These are phyloP conservation scores for Apotomis capreana DNA, from an alignment of 2,888 invertebrate genomes.

Conservation along the genomic window DNA sequence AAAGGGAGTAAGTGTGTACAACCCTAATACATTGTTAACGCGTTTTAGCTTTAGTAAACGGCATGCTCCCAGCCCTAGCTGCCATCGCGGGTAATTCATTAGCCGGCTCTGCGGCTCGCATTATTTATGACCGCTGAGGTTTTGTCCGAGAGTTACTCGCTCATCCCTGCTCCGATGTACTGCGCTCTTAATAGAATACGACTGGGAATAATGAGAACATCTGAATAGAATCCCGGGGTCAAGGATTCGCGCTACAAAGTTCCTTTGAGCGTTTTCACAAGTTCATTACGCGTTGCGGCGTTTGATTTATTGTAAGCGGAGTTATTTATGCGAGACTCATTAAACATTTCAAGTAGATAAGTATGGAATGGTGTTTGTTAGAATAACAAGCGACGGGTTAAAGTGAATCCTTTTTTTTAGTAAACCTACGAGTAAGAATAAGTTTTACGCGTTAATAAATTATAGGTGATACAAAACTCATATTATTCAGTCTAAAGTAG, in stretches of 20 bases:
- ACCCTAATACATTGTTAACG: constrained; percentile 1
- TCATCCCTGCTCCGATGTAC: constrained; percentile 61
- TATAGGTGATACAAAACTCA: background rate
- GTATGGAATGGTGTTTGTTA: constrained; percentile 45
- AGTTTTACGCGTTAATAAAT: background rate
- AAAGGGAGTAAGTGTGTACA: constrained; percentile 31
- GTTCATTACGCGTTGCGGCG: constrained; percentile 50
- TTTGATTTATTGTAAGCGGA: constrained; percentile 58
- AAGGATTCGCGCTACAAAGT: constrained; percentile 65
- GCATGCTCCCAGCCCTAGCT: constrained; percentile 54
- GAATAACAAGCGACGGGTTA: constrained; percentile 24
- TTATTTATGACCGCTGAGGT: constrained; percentile 76
- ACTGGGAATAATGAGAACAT: constrained; percentile 67
- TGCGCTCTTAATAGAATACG: constrained; percentile 60
- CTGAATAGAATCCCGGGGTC: constrained; percentile 71
- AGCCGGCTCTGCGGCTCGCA: constrained; percentile 69
- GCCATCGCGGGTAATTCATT: constrained; percentile 75
- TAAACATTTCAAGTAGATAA: constrained; percentile 52
- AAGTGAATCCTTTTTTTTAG: constrained; percentile 18
- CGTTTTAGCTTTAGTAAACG: constrained; percentile 1
- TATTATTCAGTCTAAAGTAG: too few relatives aligned
- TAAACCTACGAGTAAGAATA: constrained; percentile 1
- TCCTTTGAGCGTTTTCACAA: constrained; percentile 58
- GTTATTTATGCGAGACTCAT: constrained; percentile 51
- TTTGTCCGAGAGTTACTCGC: constrained; percentile 63